phyloP scores from a whole-genome alignment of 2,797 vertebrate genomes.

The Enteromius trimaculatus region DNA sequence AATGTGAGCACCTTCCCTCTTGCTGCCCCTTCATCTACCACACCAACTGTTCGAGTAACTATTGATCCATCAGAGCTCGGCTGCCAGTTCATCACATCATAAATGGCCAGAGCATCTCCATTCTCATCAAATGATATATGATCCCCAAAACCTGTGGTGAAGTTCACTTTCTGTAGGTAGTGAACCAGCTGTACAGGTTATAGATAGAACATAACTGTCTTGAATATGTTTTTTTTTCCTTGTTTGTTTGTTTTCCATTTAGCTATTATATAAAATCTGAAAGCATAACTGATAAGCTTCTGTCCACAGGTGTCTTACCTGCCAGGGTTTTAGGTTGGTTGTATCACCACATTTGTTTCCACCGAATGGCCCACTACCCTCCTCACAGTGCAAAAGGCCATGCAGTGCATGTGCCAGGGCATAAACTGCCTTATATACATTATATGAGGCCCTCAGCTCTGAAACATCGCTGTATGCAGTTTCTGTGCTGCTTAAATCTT shows the following conservation, averaged over 20 bases:
- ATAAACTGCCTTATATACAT: slow-evolving; percentile 25
- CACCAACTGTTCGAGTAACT: slow-evolving; percentile 3
- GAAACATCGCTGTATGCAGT: slow-evolving; percentile 65
- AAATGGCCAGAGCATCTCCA: slow-evolving; percentile 19
- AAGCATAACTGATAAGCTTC: slow-evolving; percentile 56
- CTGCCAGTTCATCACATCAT: slow-evolving; percentile 28
- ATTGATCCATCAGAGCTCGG: background rate
- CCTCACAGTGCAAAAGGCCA: background rate
- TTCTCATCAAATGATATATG: slow-evolving; percentile 12
- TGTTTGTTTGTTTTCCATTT: background rate
- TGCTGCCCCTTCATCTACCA: slow-evolving; percentile 10
- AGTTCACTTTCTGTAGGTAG: slow-evolving; percentile 18
- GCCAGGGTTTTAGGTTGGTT: background rate
- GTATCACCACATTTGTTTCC: background rate
- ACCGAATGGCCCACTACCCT: background rate
- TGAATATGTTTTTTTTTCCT: background rate
- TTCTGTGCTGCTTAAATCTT: slow-evolving; percentile 59
- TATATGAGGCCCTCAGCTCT: slow-evolving; percentile 50
- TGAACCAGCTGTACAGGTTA: background rate
- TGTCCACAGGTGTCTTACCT: slow-evolving; percentile 1
- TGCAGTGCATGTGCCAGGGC: slow-evolving; percentile 4
- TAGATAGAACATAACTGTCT: background rate
- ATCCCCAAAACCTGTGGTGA: background rate
- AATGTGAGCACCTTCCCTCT: slow-evolving; percentile 5
- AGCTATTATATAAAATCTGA: slow-evolving; percentile 46